These are phyloP conservation scores for Halotydeus destructor DNA, from an alignment of 1,140 invertebrate genomes.

Conservation along the genomic window DNA sequence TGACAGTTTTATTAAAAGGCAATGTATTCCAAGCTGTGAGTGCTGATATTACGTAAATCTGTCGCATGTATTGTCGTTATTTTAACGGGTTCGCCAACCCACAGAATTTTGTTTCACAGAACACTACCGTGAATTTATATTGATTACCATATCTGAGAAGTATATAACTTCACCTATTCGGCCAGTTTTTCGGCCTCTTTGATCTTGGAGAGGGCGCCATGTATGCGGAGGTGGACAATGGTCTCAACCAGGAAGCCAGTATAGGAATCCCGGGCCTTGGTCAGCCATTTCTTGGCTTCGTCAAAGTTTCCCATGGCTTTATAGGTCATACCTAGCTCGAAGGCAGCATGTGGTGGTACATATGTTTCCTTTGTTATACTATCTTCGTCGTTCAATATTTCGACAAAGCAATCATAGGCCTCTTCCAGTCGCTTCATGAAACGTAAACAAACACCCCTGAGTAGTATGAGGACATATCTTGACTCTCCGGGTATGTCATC, in stretches of 20 bases:
- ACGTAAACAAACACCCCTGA: neutral
- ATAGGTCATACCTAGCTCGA: neutral
- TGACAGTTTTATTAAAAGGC: no score
- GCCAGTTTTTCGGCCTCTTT: no score
- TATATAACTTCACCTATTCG: no score
- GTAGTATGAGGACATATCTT: neutral
- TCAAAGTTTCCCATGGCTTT: neutral
- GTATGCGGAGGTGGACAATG: constrained; percentile 12
- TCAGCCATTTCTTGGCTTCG: neutral
- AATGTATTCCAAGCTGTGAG: no score
- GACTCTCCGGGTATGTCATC: neutral
- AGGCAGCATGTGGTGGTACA: neutral
- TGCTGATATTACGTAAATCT: no score
- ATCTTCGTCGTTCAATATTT: neutral
- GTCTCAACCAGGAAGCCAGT: constrained; percentile 9
- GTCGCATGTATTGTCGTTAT: no score
- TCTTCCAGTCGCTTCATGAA: neutral
- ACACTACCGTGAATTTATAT: no score
- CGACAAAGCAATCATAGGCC: neutral
- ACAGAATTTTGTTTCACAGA: no score
- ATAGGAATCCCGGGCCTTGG: neutral
- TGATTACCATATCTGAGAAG: no score
- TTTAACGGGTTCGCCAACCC: no score
- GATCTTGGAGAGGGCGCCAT: constrained; percentile 9
- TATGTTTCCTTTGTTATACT: neutral